These are phyloP conservation scores for Nebria brevicollis DNA, from an alignment of 2,888 invertebrate species.

Conservation along the genomic window DNA sequence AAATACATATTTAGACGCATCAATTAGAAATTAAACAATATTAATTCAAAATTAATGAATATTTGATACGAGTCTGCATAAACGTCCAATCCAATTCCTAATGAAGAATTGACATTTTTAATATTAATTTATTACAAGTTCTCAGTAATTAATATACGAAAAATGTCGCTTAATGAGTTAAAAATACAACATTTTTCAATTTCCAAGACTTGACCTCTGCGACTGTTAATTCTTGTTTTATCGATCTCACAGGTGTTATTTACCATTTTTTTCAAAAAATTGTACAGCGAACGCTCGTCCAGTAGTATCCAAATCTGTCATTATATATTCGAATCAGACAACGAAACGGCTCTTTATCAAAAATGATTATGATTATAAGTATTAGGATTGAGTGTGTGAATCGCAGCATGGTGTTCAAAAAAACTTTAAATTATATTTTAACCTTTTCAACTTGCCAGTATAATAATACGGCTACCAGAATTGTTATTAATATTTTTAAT, in stretches of 20 bases:
- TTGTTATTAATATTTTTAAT: not conserved
- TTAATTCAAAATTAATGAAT: not conserved
- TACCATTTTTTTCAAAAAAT: not conserved
- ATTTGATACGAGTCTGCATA: not conserved
- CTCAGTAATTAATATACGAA: conserved; percentile 38
- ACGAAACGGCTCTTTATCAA: not conserved
- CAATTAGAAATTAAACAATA: no score
- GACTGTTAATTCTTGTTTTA: conserved; percentile 31
- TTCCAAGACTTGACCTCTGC: conserved; percentile 39
- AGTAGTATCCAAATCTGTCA: not conserved
- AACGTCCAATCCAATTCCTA: conserved; percentile 19
- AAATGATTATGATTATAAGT: not conserved
- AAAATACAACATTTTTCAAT: conserved; percentile 35
- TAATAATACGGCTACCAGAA: not conserved
- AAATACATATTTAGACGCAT: not conserved
- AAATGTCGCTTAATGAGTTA: conserved; percentile 40
- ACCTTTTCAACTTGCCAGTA: not conserved
- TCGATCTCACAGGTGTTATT: conserved; percentile 38
- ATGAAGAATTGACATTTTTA: conserved; percentile 39
- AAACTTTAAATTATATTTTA: not conserved
- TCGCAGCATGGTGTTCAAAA: not conserved
- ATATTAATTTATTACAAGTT: conserved; percentile 37
- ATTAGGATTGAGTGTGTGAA: not conserved
- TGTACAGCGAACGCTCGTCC: not conserved
- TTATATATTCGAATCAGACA: not conserved